phyloP scores from a whole-genome alignment of 2,888 invertebrate genomes.

The Trachelus tabidus region DNA sequence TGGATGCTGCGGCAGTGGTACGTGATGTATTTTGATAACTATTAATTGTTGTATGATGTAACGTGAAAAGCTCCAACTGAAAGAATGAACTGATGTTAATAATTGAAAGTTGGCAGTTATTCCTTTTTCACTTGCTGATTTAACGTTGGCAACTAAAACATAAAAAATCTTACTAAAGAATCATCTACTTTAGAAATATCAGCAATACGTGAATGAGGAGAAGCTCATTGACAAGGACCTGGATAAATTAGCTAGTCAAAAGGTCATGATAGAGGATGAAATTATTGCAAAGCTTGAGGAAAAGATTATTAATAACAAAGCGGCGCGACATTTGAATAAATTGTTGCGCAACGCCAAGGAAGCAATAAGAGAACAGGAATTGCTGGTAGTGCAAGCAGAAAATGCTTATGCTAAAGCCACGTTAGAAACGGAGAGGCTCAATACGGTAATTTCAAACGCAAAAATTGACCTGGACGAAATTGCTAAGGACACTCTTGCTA shows the following conservation, averaged over 20 bases:
- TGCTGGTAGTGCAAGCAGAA: constrained; percentile 69
- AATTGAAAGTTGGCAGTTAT: background rate
- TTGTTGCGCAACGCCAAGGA: constrained; percentile 66
- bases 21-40: constrained; percentile 42
- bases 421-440: constrained; percentile 71
- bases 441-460: constrained; percentile 38
- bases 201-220: constrained; percentile 65
- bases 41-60: too few relatives aligned
- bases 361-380: constrained; percentile 68
- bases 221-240: constrained; percentile 65
- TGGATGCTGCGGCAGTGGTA: constrained; percentile 67
- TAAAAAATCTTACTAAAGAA: background rate
- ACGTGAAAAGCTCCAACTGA: background rate
- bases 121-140: background rate
- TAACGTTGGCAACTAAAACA: too few relatives aligned
- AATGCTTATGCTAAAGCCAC: constrained; percentile 71
- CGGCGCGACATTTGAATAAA: constrained; percentile 69
- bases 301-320: constrained; percentile 77
- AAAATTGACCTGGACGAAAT: constrained; percentile 61
- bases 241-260: constrained; percentile 69
- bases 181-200: constrained; percentile 66
- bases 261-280: constrained; percentile 73
- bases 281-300: constrained; percentile 75
- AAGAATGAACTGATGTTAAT: background rate
- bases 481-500: constrained; percentile 54